Conservation (phyloP, 2,888 invertebrate species). For the Dendrolimus houi region DNA sequence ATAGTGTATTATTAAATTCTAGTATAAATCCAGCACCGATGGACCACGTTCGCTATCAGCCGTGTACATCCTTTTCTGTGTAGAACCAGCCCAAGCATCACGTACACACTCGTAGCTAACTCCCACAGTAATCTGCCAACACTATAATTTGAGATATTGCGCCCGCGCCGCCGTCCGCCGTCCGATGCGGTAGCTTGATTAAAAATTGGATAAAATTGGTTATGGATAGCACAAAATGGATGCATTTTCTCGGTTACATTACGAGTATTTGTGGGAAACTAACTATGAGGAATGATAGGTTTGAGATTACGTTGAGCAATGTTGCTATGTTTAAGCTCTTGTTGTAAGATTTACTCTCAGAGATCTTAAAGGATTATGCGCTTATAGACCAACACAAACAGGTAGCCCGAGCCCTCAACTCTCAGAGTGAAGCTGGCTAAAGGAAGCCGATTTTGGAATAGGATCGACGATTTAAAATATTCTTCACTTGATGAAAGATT, state of each 20-base stretch:
- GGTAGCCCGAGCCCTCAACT: too few relatives aligned
- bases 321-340: neutral
- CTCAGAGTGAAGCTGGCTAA: too few relatives aligned
- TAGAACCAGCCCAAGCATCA: neutral
- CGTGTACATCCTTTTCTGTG: neutral
- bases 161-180: conserved; percentile 31
- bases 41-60: neutral
- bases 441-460: too few relatives aligned
- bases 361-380: too few relatives aligned
- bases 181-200: conserved; percentile 56
- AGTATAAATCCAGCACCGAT: too few relatives aligned
- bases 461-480: too few relatives aligned
- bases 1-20: too few relatives aligned
- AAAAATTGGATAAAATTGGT: conserved; percentile 58
- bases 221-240: conserved; percentile 40
- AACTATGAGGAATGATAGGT: too few relatives aligned
- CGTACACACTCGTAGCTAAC: conserved; percentile 36
- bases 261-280: conserved; percentile 30
- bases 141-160: conserved; percentile 70
- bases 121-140: conserved; percentile 56
- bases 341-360: too few relatives aligned
- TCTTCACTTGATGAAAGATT: too few relatives aligned
- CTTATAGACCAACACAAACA: too few relatives aligned
- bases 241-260: conserved; percentile 29
- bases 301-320: too few relatives aligned